Percentiles rank a stretch among this genome's conserved stretches.
phyloP scores from a whole-genome alignment of 1,140 invertebrate species.

The Zophobas morio region DNA sequence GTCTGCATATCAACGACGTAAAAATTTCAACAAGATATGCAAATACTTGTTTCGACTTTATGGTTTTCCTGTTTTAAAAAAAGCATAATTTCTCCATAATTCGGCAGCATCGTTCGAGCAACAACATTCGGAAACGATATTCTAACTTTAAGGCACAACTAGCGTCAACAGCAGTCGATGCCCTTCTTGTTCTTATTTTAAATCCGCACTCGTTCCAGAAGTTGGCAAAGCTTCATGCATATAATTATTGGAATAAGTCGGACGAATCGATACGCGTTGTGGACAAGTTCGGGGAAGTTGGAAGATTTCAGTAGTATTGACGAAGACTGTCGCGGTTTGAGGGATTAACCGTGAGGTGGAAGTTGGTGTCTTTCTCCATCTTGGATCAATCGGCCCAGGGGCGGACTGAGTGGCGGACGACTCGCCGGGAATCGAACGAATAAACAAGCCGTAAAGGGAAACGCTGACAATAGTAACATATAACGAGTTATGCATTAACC shows the following conservation, averaged over 20 bases:
- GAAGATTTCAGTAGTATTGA: slow-evolving; percentile 25
- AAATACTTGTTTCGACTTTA: slow-evolving; percentile 22
- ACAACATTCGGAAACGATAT: slow-evolving; percentile 35
- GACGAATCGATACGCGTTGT: slow-evolving; percentile 36
- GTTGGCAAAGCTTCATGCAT: slow-evolving; percentile 38
- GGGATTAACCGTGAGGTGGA: slow-evolving; percentile 37
- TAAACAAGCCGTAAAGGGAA: too few species aligned
- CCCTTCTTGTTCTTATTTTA: slow-evolving; percentile 35
- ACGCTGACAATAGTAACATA: too few species aligned
- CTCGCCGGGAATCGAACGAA: too few species aligned
- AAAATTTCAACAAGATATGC: slow-evolving; percentile 10
- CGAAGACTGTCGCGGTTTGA: slow-evolving; percentile 35
- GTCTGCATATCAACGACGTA: neutral
- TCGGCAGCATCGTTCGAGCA: slow-evolving; percentile 15
- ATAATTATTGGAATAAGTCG: slow-evolving; percentile 35
- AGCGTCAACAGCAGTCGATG: slow-evolving; percentile 28
- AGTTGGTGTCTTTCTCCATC: slow-evolving; percentile 36
- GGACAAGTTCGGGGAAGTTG: slow-evolving; percentile 23
- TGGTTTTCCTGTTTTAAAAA: slow-evolving; percentile 22
- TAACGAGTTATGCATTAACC: too few species aligned
- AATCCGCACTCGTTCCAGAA: slow-evolving; percentile 32
- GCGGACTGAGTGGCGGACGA: too few species aligned
- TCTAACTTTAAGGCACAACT: slow-evolving; percentile 29
- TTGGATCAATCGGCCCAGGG: slow-evolving; percentile 19
- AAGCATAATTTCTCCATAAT: slow-evolving; percentile 37